Evolutionary conservation across 2,113 vertebrate species (phyloP), one percentile per base, ranked within the genome.

Genomic region (Chascanopsetta lugubris): DNA sequence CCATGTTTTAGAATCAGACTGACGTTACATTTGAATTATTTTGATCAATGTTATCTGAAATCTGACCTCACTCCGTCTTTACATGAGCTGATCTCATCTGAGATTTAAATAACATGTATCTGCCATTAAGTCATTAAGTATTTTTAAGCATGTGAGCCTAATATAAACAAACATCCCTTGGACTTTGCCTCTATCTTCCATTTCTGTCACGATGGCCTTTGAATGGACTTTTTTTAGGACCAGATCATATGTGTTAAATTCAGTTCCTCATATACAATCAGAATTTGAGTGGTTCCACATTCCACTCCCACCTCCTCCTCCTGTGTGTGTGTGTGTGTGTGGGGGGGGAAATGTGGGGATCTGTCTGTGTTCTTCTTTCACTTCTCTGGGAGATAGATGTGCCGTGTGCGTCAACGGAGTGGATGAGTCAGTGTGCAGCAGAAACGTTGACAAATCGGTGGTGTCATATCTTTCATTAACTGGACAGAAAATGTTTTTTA

Each of bases 401-500:
- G 70, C 40, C 50, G 63, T 34, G 74, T 89, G 83, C 78, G 90
- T 91, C 86, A 90, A 80, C 72, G 79, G 78, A 74, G 65, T 64
- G 72, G 72, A 90, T 91, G 92, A 92, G 85, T 93, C 92, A 91
- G 82, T 87, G 63, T 45, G 21, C 22, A 46, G n/a, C n/a, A 70
- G 71, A 81, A 63, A 72, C 38, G 71, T 38, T 18, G 58, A 5
- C n/a, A 58, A 45, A 61, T 43, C 61, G 48, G 54, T 62, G 69
- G 30, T 47, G 61, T 69, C 51, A 58, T 34, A 61, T 69, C 9
- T 76, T 66, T 45, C 25, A 42, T 32, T 65, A 18, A 69, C 51
- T 17, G 48, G 21, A 69, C 51, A 17, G 48, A 48, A 51, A 15
- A 27, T 26, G 12, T n/a, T n/a, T n/a, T n/a, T n/a, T n/a, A 43